Percentiles rank a stretch among this genome's conserved stretches.
Evolutionary conservation across 1,140 invertebrate species (phyloP).

Genomic region (Macrostomum lignano): DNA sequence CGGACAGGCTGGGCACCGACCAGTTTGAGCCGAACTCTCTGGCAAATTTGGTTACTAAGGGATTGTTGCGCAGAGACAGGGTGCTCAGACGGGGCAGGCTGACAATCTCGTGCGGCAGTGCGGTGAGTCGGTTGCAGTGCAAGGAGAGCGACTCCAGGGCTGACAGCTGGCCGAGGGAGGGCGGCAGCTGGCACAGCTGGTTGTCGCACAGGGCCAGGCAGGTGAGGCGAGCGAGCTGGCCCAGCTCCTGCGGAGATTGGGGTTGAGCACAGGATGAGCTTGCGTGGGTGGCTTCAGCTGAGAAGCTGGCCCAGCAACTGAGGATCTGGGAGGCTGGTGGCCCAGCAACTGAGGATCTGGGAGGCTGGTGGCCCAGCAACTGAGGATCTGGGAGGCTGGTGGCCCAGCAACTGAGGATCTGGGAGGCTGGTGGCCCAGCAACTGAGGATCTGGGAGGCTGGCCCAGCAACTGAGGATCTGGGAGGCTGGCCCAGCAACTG

Average conservation of each 20-base stretch:
- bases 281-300: too few species aligned
- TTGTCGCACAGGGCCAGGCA: conserved; percentile 71
- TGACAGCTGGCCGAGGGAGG: conserved; percentile 51
- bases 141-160: conserved; percentile 55
- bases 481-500: too few species aligned
- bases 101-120: conserved; percentile 70
- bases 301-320: too few species aligned
- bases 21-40: conserved; percentile 60
- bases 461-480: too few species aligned
- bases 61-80: conserved; percentile 76
- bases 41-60: conserved; percentile 70
- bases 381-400: too few species aligned
- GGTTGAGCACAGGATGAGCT: too few species aligned
- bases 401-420: too few species aligned
- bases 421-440: too few species aligned
- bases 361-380: too few species aligned
- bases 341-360: too few species aligned
- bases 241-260: conserved; percentile 54
- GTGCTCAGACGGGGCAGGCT: conserved; percentile 34
- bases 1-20: conserved; percentile 54
- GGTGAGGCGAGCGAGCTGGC: conserved; percentile 44
- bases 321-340: too few species aligned
- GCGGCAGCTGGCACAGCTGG: conserved; percentile 50
- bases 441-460: too few species aligned
- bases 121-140: conserved; percentile 62